Evolutionary conservation across 2,888 invertebrate genomes (phyloP).

Genomic region (Eurois occulta): DNA sequence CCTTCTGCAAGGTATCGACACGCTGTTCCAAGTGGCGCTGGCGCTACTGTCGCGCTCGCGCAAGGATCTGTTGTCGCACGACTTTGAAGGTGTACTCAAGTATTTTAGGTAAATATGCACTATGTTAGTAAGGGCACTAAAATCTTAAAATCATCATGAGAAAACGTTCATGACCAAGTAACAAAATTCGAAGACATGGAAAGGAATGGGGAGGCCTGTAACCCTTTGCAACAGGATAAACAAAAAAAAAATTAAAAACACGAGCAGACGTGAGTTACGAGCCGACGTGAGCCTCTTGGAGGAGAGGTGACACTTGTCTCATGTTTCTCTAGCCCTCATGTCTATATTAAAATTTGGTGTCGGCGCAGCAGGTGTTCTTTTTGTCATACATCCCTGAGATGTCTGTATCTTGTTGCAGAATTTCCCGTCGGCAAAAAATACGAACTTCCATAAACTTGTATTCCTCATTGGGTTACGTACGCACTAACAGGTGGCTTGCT

Average conservation of each 20-base stretch:
- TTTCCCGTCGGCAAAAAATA: not conserved
- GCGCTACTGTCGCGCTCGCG: slow-evolving; percentile 97
- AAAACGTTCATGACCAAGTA: not conserved
- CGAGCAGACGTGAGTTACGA: too few relatives aligned
- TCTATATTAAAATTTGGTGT: too few relatives aligned
- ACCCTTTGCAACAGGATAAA: too few relatives aligned
- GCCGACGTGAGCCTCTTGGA: too few relatives aligned
- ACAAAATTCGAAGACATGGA: not conserved
- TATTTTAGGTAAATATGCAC: slow-evolving; percentile 94
- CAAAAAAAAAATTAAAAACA: too few relatives aligned
- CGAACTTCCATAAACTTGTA: not conserved
- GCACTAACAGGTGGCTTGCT: too few relatives aligned
- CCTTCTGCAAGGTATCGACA: slow-evolving; percentile 97
- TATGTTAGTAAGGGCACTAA: not conserved
- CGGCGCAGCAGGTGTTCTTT: too few relatives aligned
- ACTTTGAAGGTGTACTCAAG: slow-evolving; percentile 99
- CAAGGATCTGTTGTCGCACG: slow-evolving; percentile 97
- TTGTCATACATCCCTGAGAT: too few relatives aligned
- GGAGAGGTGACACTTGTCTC: not conserved
- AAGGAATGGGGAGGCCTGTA: too few relatives aligned
- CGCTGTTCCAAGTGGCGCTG: slow-evolving; percentile 98
- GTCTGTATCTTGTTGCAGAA: too few relatives aligned
- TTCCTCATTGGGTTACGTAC: not conserved
- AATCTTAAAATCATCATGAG: not conserved
- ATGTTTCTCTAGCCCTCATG: not conserved